phyloP scores from a whole-genome alignment of 1,140 invertebrate genomes.

The Delia radicum region DNA sequence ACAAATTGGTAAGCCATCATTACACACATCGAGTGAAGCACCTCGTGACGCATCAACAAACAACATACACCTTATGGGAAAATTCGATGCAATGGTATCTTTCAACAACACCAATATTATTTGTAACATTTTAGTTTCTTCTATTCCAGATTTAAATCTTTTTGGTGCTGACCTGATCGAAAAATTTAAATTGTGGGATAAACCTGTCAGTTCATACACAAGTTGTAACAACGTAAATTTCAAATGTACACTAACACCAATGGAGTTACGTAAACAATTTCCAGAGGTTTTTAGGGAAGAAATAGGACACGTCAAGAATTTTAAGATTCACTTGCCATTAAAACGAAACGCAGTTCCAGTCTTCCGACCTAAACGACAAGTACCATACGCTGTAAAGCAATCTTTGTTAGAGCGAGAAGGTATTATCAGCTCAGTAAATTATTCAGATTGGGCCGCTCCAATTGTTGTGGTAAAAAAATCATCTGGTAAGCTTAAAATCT shows the following conservation, averaged over 20 bases:
- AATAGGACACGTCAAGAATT: neutral
- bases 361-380: neutral
- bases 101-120: neutral
- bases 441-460: constrained; percentile 51
- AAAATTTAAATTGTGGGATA: constrained; percentile 2
- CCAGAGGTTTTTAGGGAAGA: neutral
- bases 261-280: neutral
- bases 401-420: neutral
- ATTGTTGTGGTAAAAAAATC: constrained; percentile 49
- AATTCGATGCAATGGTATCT: neutral
- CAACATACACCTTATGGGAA: neutral
- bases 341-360: neutral
- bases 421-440: constrained; percentile 31
- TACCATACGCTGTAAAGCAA: neutral
- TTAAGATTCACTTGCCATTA: neutral
- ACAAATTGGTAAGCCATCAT: neutral
- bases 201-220: neutral
- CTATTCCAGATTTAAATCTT: neutral
- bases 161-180: neutral
- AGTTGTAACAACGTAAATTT: neutral
- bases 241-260: neutral
- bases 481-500: neutral
- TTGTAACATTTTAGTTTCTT: neutral
- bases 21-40: neutral
- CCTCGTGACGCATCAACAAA: neutral